A percentile compares a stretch with the other conserved stretches of the same genome.
These are phyloP conservation scores for Leptura quadrifasciata DNA, from an alignment of 2,888 invertebrate genomes.

Conservation along the genomic window DNA sequence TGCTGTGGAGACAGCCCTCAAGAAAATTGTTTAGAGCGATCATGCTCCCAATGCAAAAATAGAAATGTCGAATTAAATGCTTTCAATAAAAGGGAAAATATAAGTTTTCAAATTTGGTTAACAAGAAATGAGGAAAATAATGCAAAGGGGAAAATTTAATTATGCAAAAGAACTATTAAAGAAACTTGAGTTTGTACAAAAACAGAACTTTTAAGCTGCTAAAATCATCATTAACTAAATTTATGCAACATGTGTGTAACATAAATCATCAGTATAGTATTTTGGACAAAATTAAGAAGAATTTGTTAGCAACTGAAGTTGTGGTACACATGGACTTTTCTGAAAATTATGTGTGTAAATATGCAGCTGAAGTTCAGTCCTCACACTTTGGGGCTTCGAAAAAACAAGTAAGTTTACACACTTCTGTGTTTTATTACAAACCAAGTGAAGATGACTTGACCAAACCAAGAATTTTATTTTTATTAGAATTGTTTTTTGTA, in stretches of 20 bases:
- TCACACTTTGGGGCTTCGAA: slow-evolving; percentile 35
- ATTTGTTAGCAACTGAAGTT: slow-evolving; percentile 9
- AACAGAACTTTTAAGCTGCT: slow-evolving; percentile 16
- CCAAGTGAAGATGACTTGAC: not conserved
- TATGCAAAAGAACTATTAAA: slow-evolving; percentile 27
- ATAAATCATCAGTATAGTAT: slow-evolving; percentile 27
- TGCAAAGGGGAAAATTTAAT: slow-evolving; percentile 18
- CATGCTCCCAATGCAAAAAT: slow-evolving; percentile 33
- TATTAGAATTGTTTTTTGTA: too few relatives aligned
- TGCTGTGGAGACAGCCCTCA: slow-evolving; percentile 28
- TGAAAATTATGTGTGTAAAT: slow-evolving; percentile 36
- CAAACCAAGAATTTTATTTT: too few relatives aligned
- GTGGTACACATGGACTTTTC: slow-evolving; percentile 25
- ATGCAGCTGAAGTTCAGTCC: slow-evolving; percentile 36
- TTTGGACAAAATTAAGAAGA: slow-evolving; percentile 25
- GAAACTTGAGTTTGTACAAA: slow-evolving; percentile 23
- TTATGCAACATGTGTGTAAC: slow-evolving; percentile 26
- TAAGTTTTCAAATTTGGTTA: slow-evolving; percentile 29
- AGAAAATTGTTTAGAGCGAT: slow-evolving; percentile 40
- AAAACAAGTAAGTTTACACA: slow-evolving; percentile 35
- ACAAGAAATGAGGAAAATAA: slow-evolving; percentile 10
- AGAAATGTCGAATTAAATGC: not conserved
- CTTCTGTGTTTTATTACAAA: slow-evolving; percentile 22
- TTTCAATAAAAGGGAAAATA: slow-evolving; percentile 26
- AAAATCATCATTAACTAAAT: slow-evolving; percentile 25